Conservation (phyloP, 2,113 vertebrate species). For the Ctenomys sociabilis region DNA sequence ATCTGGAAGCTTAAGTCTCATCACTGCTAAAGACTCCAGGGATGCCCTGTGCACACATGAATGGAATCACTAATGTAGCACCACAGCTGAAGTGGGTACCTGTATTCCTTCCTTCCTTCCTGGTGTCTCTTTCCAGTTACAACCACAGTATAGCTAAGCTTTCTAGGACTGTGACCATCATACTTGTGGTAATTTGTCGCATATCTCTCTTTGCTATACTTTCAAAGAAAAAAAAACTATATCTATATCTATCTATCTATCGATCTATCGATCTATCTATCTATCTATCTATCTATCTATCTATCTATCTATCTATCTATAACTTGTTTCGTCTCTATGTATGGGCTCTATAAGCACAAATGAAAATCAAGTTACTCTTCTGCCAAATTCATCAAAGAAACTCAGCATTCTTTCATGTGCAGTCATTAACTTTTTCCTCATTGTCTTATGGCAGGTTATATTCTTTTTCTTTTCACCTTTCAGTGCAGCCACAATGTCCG, state of each 20-base stretch:
- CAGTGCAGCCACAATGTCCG: neutral
- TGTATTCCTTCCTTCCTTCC: too few species aligned
- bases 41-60: neutral
- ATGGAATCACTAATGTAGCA: neutral
- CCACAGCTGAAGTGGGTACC: neutral
- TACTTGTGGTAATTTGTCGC: neutral
- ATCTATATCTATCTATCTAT: too few species aligned
- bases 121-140: neutral
- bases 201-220: neutral
- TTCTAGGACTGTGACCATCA: neutral
- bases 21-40: neutral
- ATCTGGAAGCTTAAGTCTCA: neutral
- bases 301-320: too few species aligned
- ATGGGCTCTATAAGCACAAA: too few species aligned
- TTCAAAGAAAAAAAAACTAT: neutral
- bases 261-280: too few species aligned
- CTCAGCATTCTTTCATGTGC: neutral
- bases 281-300: too few species aligned
- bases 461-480: neutral
- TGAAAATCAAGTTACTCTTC: too few species aligned
- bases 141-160: neutral
- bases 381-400: neutral
- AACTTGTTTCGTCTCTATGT: neutral
- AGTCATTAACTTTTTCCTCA: neutral
- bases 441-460: neutral